Evolutionary conservation across 1,140 invertebrate genomes (phyloP), one percentile per base, ranked within the genome.

Genomic region (Drosophila nebulosa): DNA sequence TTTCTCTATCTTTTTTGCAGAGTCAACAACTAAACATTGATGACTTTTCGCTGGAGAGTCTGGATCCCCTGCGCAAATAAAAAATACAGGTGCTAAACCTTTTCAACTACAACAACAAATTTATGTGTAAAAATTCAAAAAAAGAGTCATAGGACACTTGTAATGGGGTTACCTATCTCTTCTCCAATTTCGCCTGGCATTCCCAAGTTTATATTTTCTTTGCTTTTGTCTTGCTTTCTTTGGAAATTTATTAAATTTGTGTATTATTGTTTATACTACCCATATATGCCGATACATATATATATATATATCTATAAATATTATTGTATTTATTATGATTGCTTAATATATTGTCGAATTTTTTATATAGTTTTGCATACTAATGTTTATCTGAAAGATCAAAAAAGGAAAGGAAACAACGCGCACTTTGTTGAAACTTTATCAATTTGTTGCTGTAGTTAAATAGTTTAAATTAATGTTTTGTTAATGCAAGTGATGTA

Each of bases 21-120:
- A 86, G 69, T 69, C 74, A 74, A 61, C 84, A 91, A 55, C 69
- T 91, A 12, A 90, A 89, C 51, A 75, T 96, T 67, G 96, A 97
- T 89, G 96, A 97, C 92, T 97, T 97, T 89, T 96, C 95, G n/a
- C 88, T 97, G 73, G 96, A 97, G 90, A 96, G 95, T 91, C 93
- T 97, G 78, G 96, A 97, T 93, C 96, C 96, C 42, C 92, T 97
- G 63, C 92, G 92, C 68, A 93, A 93, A 74, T 91, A 75, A 10
- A 32, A 32, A 68, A 63, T 14, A 14, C 55, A 42, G 78, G 84
- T 89, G 84, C 83, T 88, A 88, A 55, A 14, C 39, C 18, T 46
- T 21, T 46, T 46, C 16, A 30, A 55, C 24, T 27, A 84, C 78
- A 68, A 53, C 63, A 63, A 66, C 36, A 65, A 65, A 61, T 58